These are phyloP conservation scores for Papilio polytes DNA, from an alignment of 1,140 invertebrate genomes.

Conservation along the genomic window DNA sequence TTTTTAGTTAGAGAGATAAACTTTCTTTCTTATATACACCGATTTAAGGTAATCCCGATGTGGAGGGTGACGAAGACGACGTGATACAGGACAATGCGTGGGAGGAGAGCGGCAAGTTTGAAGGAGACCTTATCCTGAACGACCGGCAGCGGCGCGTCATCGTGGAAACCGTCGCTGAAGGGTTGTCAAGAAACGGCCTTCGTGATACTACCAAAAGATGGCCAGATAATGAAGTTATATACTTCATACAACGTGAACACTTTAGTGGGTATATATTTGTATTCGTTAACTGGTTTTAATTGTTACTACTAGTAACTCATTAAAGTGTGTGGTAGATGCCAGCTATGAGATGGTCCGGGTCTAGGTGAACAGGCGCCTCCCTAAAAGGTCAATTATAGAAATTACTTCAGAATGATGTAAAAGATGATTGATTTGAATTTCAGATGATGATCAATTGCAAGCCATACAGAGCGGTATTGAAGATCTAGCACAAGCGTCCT, in stretches of 20 bases:
- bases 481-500: conserved; percentile 75
- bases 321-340: too few species aligned
- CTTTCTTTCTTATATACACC: background rate
- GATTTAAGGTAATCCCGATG: conserved; percentile 59
- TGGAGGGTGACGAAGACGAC: conserved; percentile 71
- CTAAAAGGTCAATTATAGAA: background rate
- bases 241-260: conserved; percentile 86
- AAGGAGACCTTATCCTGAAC: conserved; percentile 81
- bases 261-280: conserved; percentile 84
- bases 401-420: background rate
- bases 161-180: conserved; percentile 73
- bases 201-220: conserved; percentile 85
- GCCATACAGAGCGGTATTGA: conserved; percentile 77
- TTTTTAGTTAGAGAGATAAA: background rate
- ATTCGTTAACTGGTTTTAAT: background rate
- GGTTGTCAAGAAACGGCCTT: conserved; percentile 85
- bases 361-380: background rate
- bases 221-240: conserved; percentile 87
- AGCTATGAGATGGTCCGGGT: too few species aligned
- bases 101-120: conserved; percentile 83
- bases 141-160: conserved; percentile 75
- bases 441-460: conserved; percentile 73
- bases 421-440: conserved; percentile 45
- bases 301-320: background rate
- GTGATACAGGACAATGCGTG: conserved; percentile 72